Evolutionary conservation across 2,888 invertebrate genomes (phyloP), one percentile per base, ranked within the genome.

Genomic region (Sinelater perroti): DNA sequence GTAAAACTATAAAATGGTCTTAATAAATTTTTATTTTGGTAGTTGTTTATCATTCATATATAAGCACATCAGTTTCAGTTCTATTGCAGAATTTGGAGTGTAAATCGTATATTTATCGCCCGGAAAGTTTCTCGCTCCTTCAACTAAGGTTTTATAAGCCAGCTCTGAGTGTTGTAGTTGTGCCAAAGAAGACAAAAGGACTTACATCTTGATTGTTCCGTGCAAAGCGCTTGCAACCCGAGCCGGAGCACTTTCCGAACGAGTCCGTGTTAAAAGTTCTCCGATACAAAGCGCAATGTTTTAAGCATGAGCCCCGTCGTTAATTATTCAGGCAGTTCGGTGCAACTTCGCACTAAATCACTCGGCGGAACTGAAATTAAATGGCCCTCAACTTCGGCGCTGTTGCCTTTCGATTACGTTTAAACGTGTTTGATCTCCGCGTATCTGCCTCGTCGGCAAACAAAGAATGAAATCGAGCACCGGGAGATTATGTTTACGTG

Each of bases 321-420:
- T 38, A 38, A 38, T 38, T 38, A 38, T 38, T 38, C 38, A 38
- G 38, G 2, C 20, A 38, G 38, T 38, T 38, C 21, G 21, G 38
- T 38, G 10, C 20, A 38, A 38, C 38, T 38, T 38, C 38, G 21
- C 21, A 38, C 38, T 38, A 21, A 38, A 38, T 38, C 38, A 38
- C 38, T 21, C 11, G 38, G 38, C 14, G 21, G 20, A 38, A 38
- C 38, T 20, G 21, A 38, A 38, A 38, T 38, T 38, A 38, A 38
- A 38, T 38, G 20, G 14, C 4, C 14, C 21, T 38, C 20, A 38
- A 18, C 38, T 38, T 38, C 21, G 10, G 20, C 21, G 5, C 38
- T 38, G n/a, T 36, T 36, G 18, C 20, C 17, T 10, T 36, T 33
- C 4, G 33, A n/a, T 38, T 38, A 38, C 18, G n/a, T 38, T 21